phyloP scores from a whole-genome alignment of 2,888 invertebrate species.

The Odontothrips loti region DNA sequence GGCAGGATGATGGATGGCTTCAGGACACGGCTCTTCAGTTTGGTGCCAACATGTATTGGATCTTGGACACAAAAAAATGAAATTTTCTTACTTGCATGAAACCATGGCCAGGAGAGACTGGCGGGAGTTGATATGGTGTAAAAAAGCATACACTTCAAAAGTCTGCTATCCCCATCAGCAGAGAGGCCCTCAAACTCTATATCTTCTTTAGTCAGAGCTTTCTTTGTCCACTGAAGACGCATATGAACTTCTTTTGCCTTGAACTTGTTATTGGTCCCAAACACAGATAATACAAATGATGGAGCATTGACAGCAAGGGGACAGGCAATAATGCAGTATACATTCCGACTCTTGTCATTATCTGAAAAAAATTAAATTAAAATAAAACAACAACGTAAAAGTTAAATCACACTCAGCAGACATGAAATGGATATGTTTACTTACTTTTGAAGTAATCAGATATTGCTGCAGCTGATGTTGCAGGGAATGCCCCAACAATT shows the following conservation, averaged over 20 bases:
- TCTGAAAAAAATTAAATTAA: conserved; percentile 32
- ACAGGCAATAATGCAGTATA: conserved; percentile 36
- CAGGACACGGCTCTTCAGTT: conserved; percentile 36
- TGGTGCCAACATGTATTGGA: conserved; percentile 37
- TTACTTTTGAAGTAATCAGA: too few relatives aligned
- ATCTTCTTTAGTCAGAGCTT: conserved; percentile 32
- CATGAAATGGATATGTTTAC: too few relatives aligned
- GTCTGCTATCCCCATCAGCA: conserved; percentile 38
- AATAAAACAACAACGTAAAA: too few relatives aligned
- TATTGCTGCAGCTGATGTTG: conserved; percentile 33
- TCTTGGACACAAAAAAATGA: conserved; percentile 29
- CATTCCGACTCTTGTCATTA: conserved; percentile 31
- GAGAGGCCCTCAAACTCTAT: conserved; percentile 36
- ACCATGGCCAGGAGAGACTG: not conserved
- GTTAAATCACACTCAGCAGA: too few relatives aligned
- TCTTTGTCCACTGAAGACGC: conserved; percentile 35
- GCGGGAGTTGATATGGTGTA: not conserved
- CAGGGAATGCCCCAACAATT: conserved; percentile 30
- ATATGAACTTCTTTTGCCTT: conserved; percentile 33
- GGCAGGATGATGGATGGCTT: conserved; percentile 33
- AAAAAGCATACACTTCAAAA: conserved; percentile 38
- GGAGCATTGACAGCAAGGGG: conserved; percentile 33
- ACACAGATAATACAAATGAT: conserved; percentile 36
- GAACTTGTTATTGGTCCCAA: conserved; percentile 36
- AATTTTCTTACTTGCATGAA: not conserved